Evolutionary conservation across 1,140 invertebrate genomes (phyloP).

Genomic region (Periplaneta americana): DNA sequence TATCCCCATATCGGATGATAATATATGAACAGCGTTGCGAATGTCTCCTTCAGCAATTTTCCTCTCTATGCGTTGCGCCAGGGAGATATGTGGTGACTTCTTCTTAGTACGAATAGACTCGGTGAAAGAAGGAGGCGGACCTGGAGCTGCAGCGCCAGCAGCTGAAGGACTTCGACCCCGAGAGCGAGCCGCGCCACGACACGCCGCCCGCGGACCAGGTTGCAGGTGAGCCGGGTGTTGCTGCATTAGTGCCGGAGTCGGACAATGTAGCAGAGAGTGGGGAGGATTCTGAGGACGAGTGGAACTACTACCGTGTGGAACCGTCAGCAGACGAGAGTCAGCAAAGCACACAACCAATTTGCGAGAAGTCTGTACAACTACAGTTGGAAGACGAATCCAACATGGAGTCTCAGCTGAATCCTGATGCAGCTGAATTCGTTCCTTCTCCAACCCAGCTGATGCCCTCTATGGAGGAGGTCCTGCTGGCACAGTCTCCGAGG

Average conservation of each 20-base stretch:
- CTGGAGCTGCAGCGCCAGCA: constrained; percentile 27
- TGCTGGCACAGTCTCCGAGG: constrained; percentile 56
- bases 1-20: too few relatives aligned
- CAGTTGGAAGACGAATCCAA: constrained; percentile 27
- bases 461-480: constrained; percentile 40
- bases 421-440: constrained; percentile 66
- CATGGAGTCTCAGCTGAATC: constrained; percentile 65
- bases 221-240: constrained; percentile 28
- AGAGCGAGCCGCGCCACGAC: constrained; percentile 29
- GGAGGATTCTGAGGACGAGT: constrained; percentile 71
- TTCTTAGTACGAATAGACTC: too few relatives aligned
- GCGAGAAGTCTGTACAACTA: neutral
- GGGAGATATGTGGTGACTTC: too few relatives aligned
- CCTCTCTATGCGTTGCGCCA: too few relatives aligned
- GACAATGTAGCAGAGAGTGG: constrained; percentile 58
- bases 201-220: constrained; percentile 46
- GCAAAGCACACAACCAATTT: neutral
- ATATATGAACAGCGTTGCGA: too few relatives aligned
- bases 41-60: too few relatives aligned
- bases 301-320: constrained; percentile 65
- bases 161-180: constrained; percentile 25
- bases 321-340: constrained; percentile 24
- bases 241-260: neutral
- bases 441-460: constrained; percentile 41
- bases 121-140: too few relatives aligned